phyloP scores from a whole-genome alignment of 2,888 invertebrate genomes.

The Empis stercorea region DNA sequence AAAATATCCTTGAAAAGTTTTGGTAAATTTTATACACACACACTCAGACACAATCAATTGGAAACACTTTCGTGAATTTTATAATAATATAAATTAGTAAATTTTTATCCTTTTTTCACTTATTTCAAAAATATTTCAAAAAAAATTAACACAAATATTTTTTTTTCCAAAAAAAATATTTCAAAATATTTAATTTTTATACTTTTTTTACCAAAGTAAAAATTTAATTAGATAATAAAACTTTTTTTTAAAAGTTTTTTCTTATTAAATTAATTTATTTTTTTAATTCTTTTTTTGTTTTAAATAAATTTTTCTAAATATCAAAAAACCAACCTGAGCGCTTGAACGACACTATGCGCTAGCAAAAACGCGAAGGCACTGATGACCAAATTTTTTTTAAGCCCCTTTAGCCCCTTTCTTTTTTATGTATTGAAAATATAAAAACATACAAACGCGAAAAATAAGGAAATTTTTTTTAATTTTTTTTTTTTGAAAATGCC shows the following conservation, averaged over 20 bases:
- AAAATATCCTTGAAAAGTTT: no score
- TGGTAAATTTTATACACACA: slow-evolving; percentile 1
- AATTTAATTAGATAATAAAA: no score
- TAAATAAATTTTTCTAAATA: slow-evolving; percentile 1
- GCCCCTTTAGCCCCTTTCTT: slow-evolving; percentile 31
- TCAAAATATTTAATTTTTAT: no score
- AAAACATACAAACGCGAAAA: slow-evolving; percentile 5
- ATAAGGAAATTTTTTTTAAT: no score
- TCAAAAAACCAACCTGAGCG: slow-evolving; percentile 36
- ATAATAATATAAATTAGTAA: neutral
- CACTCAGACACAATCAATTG: neutral
- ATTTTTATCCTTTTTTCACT: neutral
- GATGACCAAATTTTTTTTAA: slow-evolving; percentile 33
- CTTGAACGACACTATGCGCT: slow-evolving; percentile 39
- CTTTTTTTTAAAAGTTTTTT: neutral
- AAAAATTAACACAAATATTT: neutral
- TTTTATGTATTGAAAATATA: slow-evolving; percentile 10
- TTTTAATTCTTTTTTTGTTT: slow-evolving; percentile 7
- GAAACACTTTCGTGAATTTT: slow-evolving; percentile 4
- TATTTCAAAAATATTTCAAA: neutral
- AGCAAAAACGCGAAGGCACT: slow-evolving; percentile 41
- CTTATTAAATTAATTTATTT: neutral
- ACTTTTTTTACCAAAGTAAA: no score
- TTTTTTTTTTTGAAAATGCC: no score
- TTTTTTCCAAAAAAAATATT: no score